Evolutionary conservation across 1,140 invertebrate genomes (phyloP).

Genomic region (Amyelois transitella): DNA sequence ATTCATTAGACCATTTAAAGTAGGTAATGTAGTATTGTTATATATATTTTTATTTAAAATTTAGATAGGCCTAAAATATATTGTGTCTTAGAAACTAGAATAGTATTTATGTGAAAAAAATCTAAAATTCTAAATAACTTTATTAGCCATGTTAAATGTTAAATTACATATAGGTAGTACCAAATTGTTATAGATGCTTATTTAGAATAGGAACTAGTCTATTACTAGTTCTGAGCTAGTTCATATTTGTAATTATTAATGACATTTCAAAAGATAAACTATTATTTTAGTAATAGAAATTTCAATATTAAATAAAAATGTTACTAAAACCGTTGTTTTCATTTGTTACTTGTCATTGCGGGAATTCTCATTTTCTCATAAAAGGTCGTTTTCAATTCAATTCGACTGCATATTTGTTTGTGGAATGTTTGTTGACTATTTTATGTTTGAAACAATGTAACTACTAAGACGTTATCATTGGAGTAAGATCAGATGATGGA

Average conservation of each 20-base stretch:
- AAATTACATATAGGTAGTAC: neutral
- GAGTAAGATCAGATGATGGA: too few species aligned
- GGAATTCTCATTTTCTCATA: too few species aligned
- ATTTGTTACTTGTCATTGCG: constrained; percentile 14
- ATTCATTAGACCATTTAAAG: constrained; percentile 50
- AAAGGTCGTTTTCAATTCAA: too few species aligned
- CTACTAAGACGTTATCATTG: too few species aligned
- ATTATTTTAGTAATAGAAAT: constrained; percentile 19
- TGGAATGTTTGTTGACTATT: too few species aligned
- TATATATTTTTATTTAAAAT: neutral
- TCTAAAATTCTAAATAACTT: constrained; percentile 28
- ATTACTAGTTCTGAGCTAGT: constrained; percentile 11
- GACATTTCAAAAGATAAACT: constrained; percentile 9
- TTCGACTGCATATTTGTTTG: too few species aligned
- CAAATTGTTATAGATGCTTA: constrained; percentile 30
- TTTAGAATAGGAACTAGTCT: constrained; percentile 15
- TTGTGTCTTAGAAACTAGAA: neutral
- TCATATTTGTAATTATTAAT: constrained; percentile 13
- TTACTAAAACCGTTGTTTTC: constrained; percentile 25
- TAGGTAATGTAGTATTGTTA: constrained; percentile 13
- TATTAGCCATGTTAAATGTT: constrained; percentile 12
- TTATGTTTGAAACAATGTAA: too few species aligned
- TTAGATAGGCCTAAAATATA: neutral
- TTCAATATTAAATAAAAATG: constrained; percentile 35
- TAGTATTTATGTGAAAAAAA: neutral